A percentile compares a stretch with the other conserved stretches of the same genome.
Evolutionary conservation across 2,113 vertebrate species (phyloP).

Genomic region (Tyto alba): DNA sequence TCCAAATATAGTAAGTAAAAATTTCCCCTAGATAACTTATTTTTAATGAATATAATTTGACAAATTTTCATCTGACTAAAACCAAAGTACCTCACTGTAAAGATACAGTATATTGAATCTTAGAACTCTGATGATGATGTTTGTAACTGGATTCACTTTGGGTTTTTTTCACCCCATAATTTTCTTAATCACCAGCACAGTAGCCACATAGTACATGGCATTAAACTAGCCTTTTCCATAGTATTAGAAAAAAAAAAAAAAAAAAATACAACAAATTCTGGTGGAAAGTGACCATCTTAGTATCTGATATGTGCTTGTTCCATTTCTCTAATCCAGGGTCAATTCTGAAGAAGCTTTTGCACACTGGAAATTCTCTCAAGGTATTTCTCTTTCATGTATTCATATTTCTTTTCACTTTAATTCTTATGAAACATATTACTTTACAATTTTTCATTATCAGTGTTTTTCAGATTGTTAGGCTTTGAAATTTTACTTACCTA

Average conservation of each 20-base stretch:
- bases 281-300: background rate
- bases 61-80: background rate
- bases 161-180: too few relatives aligned
- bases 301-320: background rate
- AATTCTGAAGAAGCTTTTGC: conserved; percentile 98
- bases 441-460: background rate
- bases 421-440: background rate
- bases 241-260: background rate
- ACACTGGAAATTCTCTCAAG: conserved; percentile 98
- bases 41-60: background rate
- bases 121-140: background rate
- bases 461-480: background rate
- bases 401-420: background rate
- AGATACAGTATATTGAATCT: background rate
- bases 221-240: background rate
- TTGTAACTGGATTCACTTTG: background rate
- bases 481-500: background rate
- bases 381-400: conserved; percentile 66
- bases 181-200: background rate
- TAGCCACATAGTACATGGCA: background rate
- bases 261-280: too few relatives aligned
- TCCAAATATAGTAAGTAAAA: background rate
- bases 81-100: background rate
- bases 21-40: background rate
- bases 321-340: conserved; percentile 79